Evolutionary conservation across 2,113 vertebrate genomes (phyloP), one percentile per base, ranked within the genome.

Genomic region (Semicossyphus pulcher): DNA sequence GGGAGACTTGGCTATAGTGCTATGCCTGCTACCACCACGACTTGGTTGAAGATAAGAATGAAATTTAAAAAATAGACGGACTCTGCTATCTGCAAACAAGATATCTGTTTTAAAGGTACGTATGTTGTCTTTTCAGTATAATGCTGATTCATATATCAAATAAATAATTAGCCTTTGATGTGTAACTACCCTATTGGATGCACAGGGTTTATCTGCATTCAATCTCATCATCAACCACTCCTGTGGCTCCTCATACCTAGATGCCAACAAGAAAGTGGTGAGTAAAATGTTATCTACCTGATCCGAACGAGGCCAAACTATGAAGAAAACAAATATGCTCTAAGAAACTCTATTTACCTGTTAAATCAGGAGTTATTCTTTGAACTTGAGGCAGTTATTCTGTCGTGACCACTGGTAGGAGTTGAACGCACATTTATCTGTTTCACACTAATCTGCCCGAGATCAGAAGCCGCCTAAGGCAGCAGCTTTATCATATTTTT

Each of bases 401-500:
- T 41, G n/a, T 6, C 7, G 15, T 47, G 42, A 36, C 21, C 21
- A 58, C 20, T 21, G 41, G 31, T 37, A 8, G 2, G 16, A 12
- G 21, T 29, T 32, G 29, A 72, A 70, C 15, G 56, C 63, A 64
- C 29, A 49, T 59, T 39, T 31, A 70, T 84, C 71, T 65, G 34
- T 69, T 73, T 78, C 72, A 65, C 42, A 45, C 51, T 42, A 47
- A 68, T 75, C 69, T 49, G 23, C 76, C 52, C 60, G 7, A 4
- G 70, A 69, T 85, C 75, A 79, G 68, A 23, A 23, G 45, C 39
- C 39, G 83, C 87, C 83, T 64, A 5, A 44, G 87, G 75, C 85
- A 52, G 60, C 61, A 45, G 53, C 67, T 91, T 84, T 65, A 84
- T 82, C 66, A 71, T 64, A 74, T 76, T 54, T 89, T 84, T 89